Percentiles rank a stretch among this genome's conserved stretches.
Conservation (phyloP, 2,113 vertebrate genomes). For the Suricata suricatta region DNA sequence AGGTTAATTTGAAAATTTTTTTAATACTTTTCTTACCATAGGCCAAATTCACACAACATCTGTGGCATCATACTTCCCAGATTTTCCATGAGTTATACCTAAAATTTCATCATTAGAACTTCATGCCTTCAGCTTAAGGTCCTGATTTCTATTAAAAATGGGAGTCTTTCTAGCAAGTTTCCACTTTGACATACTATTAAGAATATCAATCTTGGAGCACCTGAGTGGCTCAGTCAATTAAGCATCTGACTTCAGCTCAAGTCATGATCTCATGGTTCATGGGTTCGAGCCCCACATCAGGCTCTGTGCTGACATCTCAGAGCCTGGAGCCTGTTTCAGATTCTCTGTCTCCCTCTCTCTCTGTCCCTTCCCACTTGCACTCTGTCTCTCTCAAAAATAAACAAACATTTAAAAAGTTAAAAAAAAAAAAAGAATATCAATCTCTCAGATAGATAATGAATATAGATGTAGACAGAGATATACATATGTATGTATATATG, state of each 20-base stretch:
- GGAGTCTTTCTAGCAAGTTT: neutral
- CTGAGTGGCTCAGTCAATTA: too few relatives aligned
- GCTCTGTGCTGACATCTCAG: too few relatives aligned
- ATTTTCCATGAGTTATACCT: neutral
- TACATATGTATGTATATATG: neutral
- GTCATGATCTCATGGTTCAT: too few relatives aligned
- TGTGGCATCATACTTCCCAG: neutral
- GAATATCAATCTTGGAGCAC: neutral
- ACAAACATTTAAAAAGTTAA: too few relatives aligned
- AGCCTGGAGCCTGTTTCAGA: too few relatives aligned
- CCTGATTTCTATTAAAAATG: conserved; percentile 42
- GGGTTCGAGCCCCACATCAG: too few relatives aligned
- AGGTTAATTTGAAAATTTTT: neutral
- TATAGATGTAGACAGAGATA: neutral
- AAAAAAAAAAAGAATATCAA: neutral
- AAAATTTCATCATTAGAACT: neutral
- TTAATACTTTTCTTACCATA: neutral
- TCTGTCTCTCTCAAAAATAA: too few relatives aligned
- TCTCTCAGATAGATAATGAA: neutral
- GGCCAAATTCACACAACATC: neutral
- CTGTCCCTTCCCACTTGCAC: too few relatives aligned
- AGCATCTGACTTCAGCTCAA: too few relatives aligned
- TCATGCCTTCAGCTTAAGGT: neutral
- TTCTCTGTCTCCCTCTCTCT: too few relatives aligned
- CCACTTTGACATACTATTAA: neutral